A percentile compares a stretch with the other conserved stretches of the same genome.
Conservation (phyloP, 1,140 invertebrate genomes). For the Cyphomyrmex costatus region DNA sequence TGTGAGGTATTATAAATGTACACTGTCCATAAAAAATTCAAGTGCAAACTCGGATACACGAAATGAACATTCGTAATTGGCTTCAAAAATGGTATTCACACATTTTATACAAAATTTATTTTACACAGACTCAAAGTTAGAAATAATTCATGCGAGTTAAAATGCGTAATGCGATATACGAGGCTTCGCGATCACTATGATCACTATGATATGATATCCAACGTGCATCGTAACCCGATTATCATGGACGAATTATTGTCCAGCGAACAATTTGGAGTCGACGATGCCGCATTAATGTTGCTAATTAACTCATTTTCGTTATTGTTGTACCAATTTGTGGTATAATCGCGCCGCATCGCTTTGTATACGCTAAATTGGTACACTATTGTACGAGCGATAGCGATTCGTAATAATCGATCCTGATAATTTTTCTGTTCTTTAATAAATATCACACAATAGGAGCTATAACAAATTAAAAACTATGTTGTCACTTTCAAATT, state of each 20-base stretch:
- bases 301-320: constrained; percentile 66
- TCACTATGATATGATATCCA: constrained; percentile 45
- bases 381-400: constrained; percentile 5
- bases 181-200: constrained; percentile 32
- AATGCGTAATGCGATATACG: background rate
- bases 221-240: constrained; percentile 54
- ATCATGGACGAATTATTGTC: constrained; percentile 55
- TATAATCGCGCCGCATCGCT: constrained; percentile 50
- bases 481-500: too few species aligned
- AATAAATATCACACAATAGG: background rate
- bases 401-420: background rate
- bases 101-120: too few species aligned
- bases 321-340: constrained; percentile 61
- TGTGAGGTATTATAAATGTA: background rate
- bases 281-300: constrained; percentile 63
- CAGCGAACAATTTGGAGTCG: constrained; percentile 59
- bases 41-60: background rate
- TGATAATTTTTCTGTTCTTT: constrained; percentile 9
- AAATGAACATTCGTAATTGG: background rate
- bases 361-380: constrained; percentile 51
- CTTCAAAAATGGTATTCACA: background rate
- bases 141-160: constrained; percentile 40
- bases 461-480: background rate
- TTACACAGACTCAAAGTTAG: background rate
- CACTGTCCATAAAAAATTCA: background rate